Base-by-base conservation (phyloP, 1,140 invertebrate genomes). In the Piezodorus guildinii region DNA sequence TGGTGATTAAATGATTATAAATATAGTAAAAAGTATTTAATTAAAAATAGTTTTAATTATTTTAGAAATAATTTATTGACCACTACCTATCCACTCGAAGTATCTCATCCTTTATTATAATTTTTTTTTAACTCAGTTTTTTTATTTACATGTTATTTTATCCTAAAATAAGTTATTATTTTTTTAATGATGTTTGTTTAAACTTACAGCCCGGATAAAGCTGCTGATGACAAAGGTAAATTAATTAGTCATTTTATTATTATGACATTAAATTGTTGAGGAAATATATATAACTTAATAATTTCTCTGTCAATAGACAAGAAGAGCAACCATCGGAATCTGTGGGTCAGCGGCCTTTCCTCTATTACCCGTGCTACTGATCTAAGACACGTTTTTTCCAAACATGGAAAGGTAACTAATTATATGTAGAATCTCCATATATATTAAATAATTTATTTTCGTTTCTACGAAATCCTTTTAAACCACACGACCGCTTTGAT, bases 281-380 rank as follows among this genome's bases (percentile, higher is more conserved):
- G 12, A 3, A 52, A 21, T 25, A 9, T 21, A 8, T n/a, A 8
- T 25, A 9, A 21, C n/a, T 8, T 16, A 9, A 3, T 52, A 23
- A 44, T 64, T 64, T 64, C 58, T 60, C 17, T 8, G 15, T 52
- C 39, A 12, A 15, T 16, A 65, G 64, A 60, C 30, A 67, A 65
- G 25, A 67, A 60, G 66, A 67, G 71, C 75, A 60, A 71, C 73
- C 51, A 59, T 75, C 76, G 85, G 59, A 91, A 93, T 74, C 77
- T 97, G 8, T 96, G 93, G 92, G 90, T 97, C 49, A 94, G 90
- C 71, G 91, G 92, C 30, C 77, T 97, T 62, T 90, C 91, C 0
- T 86, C 90, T 4, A 83, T 85, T 43, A 96, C 93, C 25, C 81
- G 90, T 44, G 94, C 94, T 30, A 91, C 90, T 54, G 93, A 96